phyloP scores from a whole-genome alignment of 2,113 vertebrate species.

The Abramis brama region DNA sequence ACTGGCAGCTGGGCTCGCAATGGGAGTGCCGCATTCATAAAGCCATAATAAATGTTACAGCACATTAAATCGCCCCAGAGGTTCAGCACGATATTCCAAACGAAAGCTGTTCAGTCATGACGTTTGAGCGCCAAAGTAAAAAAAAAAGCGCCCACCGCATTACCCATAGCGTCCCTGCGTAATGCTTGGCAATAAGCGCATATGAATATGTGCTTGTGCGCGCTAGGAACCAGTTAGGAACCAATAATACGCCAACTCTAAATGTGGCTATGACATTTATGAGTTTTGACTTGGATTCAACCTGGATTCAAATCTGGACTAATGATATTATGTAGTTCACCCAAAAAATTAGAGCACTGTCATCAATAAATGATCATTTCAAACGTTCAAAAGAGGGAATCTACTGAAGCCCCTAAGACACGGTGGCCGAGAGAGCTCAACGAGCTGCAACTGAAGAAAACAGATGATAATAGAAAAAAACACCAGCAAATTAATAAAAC shows the following conservation, averaged over 20 bases:
- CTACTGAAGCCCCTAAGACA: no score
- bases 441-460: no score
- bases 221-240: not conserved
- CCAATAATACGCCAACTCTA: not conserved
- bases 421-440: no score
- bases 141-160: conserved; percentile 36
- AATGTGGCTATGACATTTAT: not conserved
- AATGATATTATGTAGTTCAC: not conserved
- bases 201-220: not conserved
- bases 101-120: conserved; percentile 54
- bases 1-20: conserved; percentile 43
- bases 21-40: conserved; percentile 51
- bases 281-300: not conserved
- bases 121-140: conserved; percentile 31
- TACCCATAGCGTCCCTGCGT: conserved; percentile 25
- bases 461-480: no score
- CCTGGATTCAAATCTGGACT: not conserved
- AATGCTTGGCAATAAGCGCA: conserved; percentile 23
- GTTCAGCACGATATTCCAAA: conserved; percentile 43
- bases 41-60: conserved; percentile 59
- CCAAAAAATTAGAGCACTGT: not conserved
- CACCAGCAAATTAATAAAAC: no score
- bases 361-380: not conserved
- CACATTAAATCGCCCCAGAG: conserved; percentile 58
- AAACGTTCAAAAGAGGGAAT: no score